Evolutionary conservation across 2,888 invertebrate genomes (phyloP).

Genomic region (Aspidiotus rigidus): DNA sequence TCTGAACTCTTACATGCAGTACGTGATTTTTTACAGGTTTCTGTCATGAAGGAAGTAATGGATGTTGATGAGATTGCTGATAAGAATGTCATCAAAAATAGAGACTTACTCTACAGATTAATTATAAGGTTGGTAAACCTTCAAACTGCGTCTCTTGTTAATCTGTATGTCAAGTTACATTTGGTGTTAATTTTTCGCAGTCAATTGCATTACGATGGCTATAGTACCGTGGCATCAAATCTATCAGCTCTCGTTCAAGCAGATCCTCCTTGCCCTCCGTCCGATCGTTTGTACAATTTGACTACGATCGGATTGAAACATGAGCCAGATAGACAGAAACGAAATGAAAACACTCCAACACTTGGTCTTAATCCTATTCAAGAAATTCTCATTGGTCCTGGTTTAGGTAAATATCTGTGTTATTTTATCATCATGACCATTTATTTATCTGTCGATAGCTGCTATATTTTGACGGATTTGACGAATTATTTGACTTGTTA

Average conservation of each 20-base stretch:
- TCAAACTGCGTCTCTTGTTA: neutral
- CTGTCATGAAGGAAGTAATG: slow-evolving; percentile 20
- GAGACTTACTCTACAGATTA: slow-evolving; percentile 79
- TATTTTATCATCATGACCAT: too few relatives aligned
- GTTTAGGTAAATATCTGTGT: slow-evolving; percentile 45
- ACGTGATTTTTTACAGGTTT: neutral
- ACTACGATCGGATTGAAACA: slow-evolving; percentile 75
- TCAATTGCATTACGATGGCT: slow-evolving; percentile 95
- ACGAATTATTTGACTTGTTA: slow-evolving; percentile 18
- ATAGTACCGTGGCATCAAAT: slow-evolving; percentile 81
- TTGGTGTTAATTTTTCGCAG: slow-evolving; percentile 50
- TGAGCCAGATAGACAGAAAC: slow-evolving; percentile 58
- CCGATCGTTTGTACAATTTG: slow-evolving; percentile 76
- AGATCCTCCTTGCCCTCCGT: slow-evolving; percentile 90
- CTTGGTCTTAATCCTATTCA: slow-evolving; percentile 51
- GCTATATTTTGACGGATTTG: neutral
- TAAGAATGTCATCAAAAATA: slow-evolving; percentile 55
- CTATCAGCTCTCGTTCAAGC: slow-evolving; percentile 76
- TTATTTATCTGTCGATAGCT: too few relatives aligned
- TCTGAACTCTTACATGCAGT: neutral
- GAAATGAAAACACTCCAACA: slow-evolving; percentile 48
- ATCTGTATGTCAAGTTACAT: neutral
- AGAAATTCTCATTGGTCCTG: slow-evolving; percentile 56
- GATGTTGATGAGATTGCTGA: slow-evolving; percentile 19
- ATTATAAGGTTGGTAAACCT: slow-evolving; percentile 74